Base-by-base conservation (phyloP, 2,113 vertebrate species). In the Psammodynastes pulverulentus region DNA sequence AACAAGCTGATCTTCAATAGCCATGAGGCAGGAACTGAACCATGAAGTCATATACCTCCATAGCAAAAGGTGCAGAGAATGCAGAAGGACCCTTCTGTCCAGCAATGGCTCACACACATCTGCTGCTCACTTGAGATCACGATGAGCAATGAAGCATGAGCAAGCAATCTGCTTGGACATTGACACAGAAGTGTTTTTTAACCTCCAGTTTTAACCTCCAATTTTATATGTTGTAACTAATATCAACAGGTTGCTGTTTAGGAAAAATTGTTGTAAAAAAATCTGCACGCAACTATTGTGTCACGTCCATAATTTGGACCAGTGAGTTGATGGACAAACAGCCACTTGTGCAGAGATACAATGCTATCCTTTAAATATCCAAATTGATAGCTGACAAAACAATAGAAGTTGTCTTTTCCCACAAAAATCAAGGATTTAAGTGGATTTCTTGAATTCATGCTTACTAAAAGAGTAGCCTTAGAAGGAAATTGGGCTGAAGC, bases 1-100 rank as follows among this genome's bases (percentile, higher is more conserved):
- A 15, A 56, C 10, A 19, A 91, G 48, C 56, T 72, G 56, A 86
- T 87, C 79, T 72, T 58, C 56, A 67, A 52, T 67, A 23, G 72
- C 93, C 54, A 72, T 21, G 26, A 87, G 93, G 89, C 91, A 84
- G 43, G 23, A 52, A 89, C 29, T 53, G 3, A 79, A 92, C 91
- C 91, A 87, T 56, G 43, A 92, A 88, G 24, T 4, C 43, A n/a
- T 48, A 19, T 19, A 17, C 26, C 46, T 72, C 10, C 7, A 34
- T 52, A 52, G 89, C 24, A 51, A 87, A 87, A 91, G 88, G 56
- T 91, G 84, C 21, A 29, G 10, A 46, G 48, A 23, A 48, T 29
- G 26, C 26, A 34, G 0, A 2, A 51, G 56, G 67, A 3, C 17
- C 90, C 72, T 58, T 23, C 87, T 45, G 90, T 85, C 53, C 29